Conservation (phyloP, 2,888 invertebrate species). For the Diogma glabrata region DNA sequence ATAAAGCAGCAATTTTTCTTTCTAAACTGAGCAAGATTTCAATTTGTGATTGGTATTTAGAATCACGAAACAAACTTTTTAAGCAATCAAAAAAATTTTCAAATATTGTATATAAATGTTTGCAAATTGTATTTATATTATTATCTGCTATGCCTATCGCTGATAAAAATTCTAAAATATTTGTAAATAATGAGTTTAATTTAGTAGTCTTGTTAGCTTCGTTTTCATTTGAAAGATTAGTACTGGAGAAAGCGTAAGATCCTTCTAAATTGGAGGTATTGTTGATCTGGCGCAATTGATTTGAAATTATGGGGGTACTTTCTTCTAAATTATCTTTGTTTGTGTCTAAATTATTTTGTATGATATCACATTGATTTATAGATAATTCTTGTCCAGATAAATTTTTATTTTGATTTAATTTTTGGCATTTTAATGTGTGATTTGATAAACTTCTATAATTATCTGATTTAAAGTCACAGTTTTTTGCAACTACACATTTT, state of each 20-base stretch:
- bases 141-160: neutral
- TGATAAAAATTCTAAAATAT: neutral
- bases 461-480: neutral
- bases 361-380: no score
- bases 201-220: neutral
- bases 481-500: slow-evolving; percentile 3
- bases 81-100: neutral
- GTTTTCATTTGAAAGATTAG: no score
- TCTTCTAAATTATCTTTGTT: neutral
- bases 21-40: neutral
- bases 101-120: neutral
- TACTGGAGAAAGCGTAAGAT: no score
- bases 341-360: neutral
- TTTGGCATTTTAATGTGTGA: neutral
- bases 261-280: neutral
- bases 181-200: neutral
- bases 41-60: neutral
- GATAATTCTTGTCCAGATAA: no score
- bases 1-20: neutral
- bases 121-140: neutral
- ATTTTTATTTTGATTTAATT: neutral
- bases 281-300: neutral
- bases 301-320: neutral
- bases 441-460: neutral
- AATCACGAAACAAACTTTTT: neutral